A percentile compares a stretch with the other conserved stretches of the same genome.
These are phyloP conservation scores for Zootoca vivipara DNA, from an alignment of 2,113 vertebrate species.

Conservation along the genomic window DNA sequence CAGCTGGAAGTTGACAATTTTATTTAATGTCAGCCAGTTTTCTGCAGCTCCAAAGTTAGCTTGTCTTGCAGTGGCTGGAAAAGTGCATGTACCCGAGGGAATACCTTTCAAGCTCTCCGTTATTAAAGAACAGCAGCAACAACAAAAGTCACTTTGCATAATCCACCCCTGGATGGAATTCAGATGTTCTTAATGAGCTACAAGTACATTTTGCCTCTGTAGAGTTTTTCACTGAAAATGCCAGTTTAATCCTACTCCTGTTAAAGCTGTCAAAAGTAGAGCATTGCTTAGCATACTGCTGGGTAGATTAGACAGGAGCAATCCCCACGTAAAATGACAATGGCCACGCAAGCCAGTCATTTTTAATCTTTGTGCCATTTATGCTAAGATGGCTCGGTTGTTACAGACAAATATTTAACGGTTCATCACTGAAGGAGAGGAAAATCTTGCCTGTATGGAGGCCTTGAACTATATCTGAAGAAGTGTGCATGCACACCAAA, in stretches of 20 bases:
- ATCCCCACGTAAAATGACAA: neutral
- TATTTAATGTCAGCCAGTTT: slow-evolving; percentile 47
- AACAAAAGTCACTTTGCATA: neutral
- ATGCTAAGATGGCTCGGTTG: neutral
- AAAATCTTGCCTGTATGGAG: neutral
- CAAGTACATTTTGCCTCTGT: neutral
- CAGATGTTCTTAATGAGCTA: neutral
- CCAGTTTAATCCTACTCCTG: neutral
- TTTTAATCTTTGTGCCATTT: neutral
- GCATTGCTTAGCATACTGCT: neutral
- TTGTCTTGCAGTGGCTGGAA: slow-evolving; percentile 59
- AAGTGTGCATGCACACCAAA: no score
- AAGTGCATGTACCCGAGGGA: neutral
- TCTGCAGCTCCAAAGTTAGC: slow-evolving; percentile 43
- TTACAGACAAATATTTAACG: neutral
- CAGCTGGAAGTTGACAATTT: slow-evolving; percentile 49
- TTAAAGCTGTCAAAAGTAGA: neutral
- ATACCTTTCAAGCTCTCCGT: neutral
- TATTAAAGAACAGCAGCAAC: neutral
- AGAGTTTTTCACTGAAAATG: neutral
- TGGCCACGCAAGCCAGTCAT: neutral
- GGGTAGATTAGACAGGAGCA: neutral
- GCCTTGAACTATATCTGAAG: neutral
- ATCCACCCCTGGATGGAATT: neutral
- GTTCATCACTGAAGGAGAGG: neutral